phyloP scores from a whole-genome alignment of 2,888 invertebrate species.

The Spodoptera picta region DNA sequence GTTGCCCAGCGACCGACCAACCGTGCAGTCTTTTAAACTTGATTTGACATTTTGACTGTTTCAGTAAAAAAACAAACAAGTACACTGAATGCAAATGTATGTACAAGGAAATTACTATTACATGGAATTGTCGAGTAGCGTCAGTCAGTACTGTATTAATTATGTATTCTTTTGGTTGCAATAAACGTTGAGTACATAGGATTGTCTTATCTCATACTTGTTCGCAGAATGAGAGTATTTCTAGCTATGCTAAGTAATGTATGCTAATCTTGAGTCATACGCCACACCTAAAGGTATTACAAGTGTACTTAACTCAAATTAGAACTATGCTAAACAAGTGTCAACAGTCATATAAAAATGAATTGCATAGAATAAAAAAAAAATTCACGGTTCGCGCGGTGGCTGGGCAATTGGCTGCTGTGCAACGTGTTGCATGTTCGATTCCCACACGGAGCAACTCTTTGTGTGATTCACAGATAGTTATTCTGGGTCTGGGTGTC shows the following conservation, averaged over 20 bases:
- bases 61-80: too few relatives aligned
- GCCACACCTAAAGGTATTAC: background rate
- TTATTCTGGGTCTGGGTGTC: too few relatives aligned
- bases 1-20: too few relatives aligned
- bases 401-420: too few relatives aligned
- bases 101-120: slow-evolving; percentile 34
- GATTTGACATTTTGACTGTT: too few relatives aligned
- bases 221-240: slow-evolving; percentile 15
- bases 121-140: slow-evolving; percentile 21
- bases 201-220: slow-evolving; percentile 8
- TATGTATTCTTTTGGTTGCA: slow-evolving; percentile 19
- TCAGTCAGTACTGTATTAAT: slow-evolving; percentile 28
- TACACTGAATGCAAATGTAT: slow-evolving; percentile 17
- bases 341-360: background rate
- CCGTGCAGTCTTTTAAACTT: too few relatives aligned
- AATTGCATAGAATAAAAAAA: background rate
- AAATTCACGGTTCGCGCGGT: too few relatives aligned
- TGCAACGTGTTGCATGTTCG: too few relatives aligned
- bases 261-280: slow-evolving; percentile 6
- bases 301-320: too few relatives aligned
- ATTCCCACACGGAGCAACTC: too few relatives aligned
- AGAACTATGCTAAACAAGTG: too few relatives aligned
- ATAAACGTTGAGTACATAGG: slow-evolving; percentile 26
- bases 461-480: too few relatives aligned
- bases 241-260: slow-evolving; percentile 1